Conservation (phyloP, 1,140 invertebrate genomes). For the Bombyx mandarina region DNA sequence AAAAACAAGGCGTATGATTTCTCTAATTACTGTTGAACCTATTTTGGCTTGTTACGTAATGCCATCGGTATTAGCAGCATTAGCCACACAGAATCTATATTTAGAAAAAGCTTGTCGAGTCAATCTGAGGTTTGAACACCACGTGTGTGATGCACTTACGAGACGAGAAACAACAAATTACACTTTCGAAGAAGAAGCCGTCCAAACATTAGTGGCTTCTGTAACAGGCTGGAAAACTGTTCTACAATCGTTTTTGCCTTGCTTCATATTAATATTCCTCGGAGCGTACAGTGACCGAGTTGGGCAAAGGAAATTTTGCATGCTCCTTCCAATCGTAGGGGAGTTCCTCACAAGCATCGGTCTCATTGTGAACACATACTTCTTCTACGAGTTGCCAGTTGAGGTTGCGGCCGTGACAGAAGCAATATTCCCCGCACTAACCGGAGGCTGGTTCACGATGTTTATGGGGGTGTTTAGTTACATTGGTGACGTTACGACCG, state of each 20-base stretch:
- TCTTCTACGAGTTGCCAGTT: conserved; percentile 82
- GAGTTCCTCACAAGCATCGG: conserved; percentile 84
- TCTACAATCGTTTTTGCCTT: conserved; percentile 81
- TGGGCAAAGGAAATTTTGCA: conserved; percentile 85
- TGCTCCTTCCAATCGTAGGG: conserved; percentile 86
- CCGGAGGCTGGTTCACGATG: conserved; percentile 90
- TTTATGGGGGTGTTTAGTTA: conserved; percentile 93
- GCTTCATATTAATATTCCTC: conserved; percentile 82
- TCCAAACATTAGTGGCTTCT: conserved; percentile 82
- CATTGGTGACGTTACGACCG: conserved; percentile 86
- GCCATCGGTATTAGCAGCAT: conserved; percentile 81
- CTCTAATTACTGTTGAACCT: conserved; percentile 84
- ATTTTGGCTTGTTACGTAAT: conserved; percentile 86
- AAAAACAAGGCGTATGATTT: conserved; percentile 70
- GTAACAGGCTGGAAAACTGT: conserved; percentile 87
- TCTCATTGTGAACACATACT: conserved; percentile 84
- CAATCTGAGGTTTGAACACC: conserved; percentile 79
- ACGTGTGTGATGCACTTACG: conserved; percentile 81
- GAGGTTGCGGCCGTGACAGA: conserved; percentile 83
- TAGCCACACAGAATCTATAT: conserved; percentile 86
- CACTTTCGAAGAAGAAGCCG: conserved; percentile 78
- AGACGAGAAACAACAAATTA: conserved; percentile 79
- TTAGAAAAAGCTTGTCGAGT: conserved; percentile 88
- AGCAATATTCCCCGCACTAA: conserved; percentile 82
- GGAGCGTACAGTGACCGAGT: conserved; percentile 83